Percentiles rank a stretch among this genome's conserved stretches.
phyloP scores from a whole-genome alignment of 2,113 vertebrate species.

The Camelus bactrianus region DNA sequence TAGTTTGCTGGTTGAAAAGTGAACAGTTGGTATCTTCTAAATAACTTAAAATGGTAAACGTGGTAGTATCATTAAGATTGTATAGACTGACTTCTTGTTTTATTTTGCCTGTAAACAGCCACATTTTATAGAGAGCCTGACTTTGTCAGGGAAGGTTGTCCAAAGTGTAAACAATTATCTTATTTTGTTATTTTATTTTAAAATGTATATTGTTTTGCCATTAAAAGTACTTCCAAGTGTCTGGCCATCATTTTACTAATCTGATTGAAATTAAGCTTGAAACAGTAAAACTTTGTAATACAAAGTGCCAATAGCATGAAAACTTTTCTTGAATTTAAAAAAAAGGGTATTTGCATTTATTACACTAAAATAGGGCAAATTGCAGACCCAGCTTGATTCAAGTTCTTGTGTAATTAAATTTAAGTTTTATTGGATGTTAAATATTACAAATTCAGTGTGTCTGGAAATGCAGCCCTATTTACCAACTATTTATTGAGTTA shows the following conservation, averaged over 20 bases:
- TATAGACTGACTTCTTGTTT: neutral
- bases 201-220: neutral
- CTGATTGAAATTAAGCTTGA: conserved; percentile 20
- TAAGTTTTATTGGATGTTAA: neutral
- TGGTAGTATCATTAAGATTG: neutral
- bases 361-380: neutral
- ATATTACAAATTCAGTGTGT: conserved; percentile 18
- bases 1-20: neutral
- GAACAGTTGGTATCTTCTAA: neutral
- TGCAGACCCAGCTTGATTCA: neutral
- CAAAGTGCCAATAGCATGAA: neutral
- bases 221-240: neutral
- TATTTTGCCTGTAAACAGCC: neutral
- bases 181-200: neutral
- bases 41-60: neutral
- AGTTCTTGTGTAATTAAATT: conserved; percentile 29
- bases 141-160: neutral
- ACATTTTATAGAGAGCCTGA: neutral
- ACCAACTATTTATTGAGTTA: neutral
- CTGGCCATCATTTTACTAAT: neutral
- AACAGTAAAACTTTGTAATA: neutral
- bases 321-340: neutral
- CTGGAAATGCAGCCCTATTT: neutral
- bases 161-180: neutral
- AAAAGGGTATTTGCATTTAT: neutral